phyloP scores from a whole-genome alignment of 2,113 vertebrate species.

The Capreolus pygargus region DNA sequence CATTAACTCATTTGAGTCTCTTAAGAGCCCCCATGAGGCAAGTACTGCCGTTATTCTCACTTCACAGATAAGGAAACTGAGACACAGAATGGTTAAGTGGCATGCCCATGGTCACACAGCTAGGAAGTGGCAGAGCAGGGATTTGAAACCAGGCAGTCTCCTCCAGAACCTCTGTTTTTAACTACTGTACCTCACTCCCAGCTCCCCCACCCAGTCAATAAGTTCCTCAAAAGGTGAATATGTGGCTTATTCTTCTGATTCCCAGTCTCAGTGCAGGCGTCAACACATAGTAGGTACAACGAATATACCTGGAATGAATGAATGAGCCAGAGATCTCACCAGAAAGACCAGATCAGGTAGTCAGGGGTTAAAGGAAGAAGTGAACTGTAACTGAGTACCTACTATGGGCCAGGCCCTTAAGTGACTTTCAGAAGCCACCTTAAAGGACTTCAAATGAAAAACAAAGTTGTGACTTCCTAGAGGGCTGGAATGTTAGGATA shows the following conservation, averaged over 20 bases:
- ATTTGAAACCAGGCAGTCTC: neutral
- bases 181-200: neutral
- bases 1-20: neutral
- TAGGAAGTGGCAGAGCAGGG: neutral
- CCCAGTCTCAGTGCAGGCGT: neutral
- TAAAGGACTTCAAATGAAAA: neutral
- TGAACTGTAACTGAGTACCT: neutral
- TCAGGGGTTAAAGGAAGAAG: neutral
- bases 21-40: neutral
- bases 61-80: slow-evolving; percentile 2
- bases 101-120: neutral
- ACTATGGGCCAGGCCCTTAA: neutral
- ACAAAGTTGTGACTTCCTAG: neutral
- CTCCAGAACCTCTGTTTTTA: neutral
- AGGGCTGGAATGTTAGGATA: neutral
- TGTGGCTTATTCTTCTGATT: neutral
- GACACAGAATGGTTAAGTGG: neutral
- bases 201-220: neutral
- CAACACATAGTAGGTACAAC: neutral
- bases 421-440: neutral
- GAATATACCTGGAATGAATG: slow-evolving; percentile 27
- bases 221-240: neutral
- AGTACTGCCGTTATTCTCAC: neutral
- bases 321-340: neutral
- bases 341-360: neutral